Evolutionary conservation across 2,888 invertebrate species (phyloP).

Genomic region (Cheilosia urbana): DNA sequence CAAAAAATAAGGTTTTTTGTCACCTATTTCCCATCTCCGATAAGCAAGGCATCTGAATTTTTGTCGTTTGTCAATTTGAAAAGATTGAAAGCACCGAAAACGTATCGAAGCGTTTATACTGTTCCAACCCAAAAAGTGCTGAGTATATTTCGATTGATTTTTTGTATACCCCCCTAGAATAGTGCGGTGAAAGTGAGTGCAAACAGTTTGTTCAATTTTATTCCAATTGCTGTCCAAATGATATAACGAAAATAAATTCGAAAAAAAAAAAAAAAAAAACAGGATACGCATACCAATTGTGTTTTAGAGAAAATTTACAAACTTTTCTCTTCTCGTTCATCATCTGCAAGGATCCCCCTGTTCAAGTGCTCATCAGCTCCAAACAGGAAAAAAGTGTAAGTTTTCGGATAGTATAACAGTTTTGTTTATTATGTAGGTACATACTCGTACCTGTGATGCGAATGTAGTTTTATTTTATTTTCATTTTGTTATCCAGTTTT

Average conservation of each 20-base stretch:
- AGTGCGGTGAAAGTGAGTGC: constrained; percentile 38
- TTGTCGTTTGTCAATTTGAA: background rate
- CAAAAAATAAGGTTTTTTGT: constrained; percentile 10
- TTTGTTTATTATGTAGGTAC: constrained; percentile 9
- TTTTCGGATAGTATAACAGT: constrained; percentile 60
- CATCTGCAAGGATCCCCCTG: constrained; percentile 62
- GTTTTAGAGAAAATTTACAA: constrained; percentile 27
- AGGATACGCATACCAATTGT: constrained; percentile 37
- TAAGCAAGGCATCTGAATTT: background rate
- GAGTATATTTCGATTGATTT: constrained; percentile 47
- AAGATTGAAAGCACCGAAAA: background rate
- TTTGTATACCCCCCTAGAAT: constrained; percentile 24
- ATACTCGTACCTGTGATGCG: background rate
- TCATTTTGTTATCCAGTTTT: constrained; percentile 43
- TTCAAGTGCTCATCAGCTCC: background rate
- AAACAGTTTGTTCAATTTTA: constrained; percentile 1
- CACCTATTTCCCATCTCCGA: background rate
- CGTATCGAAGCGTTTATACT: constrained; percentile 4
- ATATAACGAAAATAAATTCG: background rate
- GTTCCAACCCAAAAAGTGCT: background rate
- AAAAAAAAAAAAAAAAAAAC: constrained; percentile 38
- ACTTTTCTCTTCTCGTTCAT: constrained; percentile 41
- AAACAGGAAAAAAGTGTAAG: constrained; percentile 46
- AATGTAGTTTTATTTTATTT: constrained; percentile 10
- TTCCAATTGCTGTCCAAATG: constrained; percentile 7